Evolutionary conservation across 2,888 invertebrate genomes (phyloP), one percentile per base, ranked within the genome.

Genomic region (Nomada ruficornis): DNA sequence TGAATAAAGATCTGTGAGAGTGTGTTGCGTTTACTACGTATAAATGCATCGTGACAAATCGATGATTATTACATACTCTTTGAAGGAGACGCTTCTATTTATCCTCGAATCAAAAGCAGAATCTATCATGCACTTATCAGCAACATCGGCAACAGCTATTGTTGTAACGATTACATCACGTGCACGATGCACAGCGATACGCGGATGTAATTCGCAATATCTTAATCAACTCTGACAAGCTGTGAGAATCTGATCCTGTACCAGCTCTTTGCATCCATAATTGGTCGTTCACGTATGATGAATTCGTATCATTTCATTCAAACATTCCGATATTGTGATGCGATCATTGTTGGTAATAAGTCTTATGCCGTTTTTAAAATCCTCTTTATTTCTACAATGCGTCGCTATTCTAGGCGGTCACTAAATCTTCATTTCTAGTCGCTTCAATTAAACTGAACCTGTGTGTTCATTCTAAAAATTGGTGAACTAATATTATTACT

Each of bases 151-250:
- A 60, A 18, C 36, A 62, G 74, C 60, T 73, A 64, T 73, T 75
- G 84, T 81, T 80, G 75, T 44, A 70, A 80, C 62, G 81, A 81
- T 78, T 71, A 64, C 54, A 73, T 83, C 83, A 79, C 57, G 78
- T 80, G 78, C 78, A 80, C 59, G 69, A 62, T 65, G 29, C 62
- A 68, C 64, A 63, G 78, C 67, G 86, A 83, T 86, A 80, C 54
- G 64, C 78, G 76, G 80, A 81, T 78, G 78, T 81, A 86, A 86
- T 86, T 81, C 86, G 76, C 71, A 78, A 68, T 83, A 83, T 80
- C 83, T 75, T 76, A 74, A 70, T 79, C 79, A 76, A 80, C 71
- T 74, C 59, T 80, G 84, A 84, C 84, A 84, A 73, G 47, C 69
- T 36, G 80, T 70, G 84, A 77, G 84, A 77, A 80, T 71, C 73